Percentiles rank a stretch among this genome's conserved stretches.
Evolutionary conservation across 2,888 invertebrate species (phyloP).

Genomic region (Xiphydria camelus): DNA sequence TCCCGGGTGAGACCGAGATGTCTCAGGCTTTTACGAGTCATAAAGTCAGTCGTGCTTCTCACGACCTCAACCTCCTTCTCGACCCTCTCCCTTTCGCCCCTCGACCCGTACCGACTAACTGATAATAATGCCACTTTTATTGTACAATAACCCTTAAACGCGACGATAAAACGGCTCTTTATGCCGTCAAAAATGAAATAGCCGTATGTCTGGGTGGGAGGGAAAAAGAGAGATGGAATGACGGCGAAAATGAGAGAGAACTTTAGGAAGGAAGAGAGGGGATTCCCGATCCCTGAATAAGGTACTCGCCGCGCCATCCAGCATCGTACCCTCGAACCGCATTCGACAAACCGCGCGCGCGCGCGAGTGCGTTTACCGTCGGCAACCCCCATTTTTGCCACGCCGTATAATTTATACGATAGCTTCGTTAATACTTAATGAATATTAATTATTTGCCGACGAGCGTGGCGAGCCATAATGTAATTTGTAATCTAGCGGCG

Average conservation of each 20-base stretch:
- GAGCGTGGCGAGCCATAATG: constrained; percentile 34
- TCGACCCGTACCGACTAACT: constrained; percentile 46
- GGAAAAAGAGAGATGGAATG: constrained; percentile 5
- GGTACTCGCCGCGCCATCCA: constrained; percentile 45
- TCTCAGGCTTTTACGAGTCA: constrained; percentile 55
- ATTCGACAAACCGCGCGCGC: constrained; percentile 32
- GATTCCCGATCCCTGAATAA: too few relatives aligned
- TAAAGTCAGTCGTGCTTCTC: constrained; percentile 55
- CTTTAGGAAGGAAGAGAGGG: neutral
- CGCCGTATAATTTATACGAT: constrained; percentile 49
- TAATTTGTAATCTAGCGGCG: constrained; percentile 52
- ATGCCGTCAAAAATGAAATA: constrained; percentile 55
- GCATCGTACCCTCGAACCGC: too few relatives aligned
- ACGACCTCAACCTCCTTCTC: constrained; percentile 34
- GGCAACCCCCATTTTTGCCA: constrained; percentile 23
- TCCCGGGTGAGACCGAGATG: constrained; percentile 38
- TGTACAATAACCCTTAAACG: constrained; percentile 58
- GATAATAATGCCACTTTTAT: constrained; percentile 58
- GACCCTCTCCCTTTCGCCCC: constrained; percentile 11
- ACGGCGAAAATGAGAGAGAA: neutral
- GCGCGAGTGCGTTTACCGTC: constrained; percentile 16
- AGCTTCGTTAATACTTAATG: constrained; percentile 56
- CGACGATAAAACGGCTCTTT: constrained; percentile 53
- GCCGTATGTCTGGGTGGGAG: constrained; percentile 34
- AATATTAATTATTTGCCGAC: constrained; percentile 56